These are phyloP conservation scores for Cyphomyrus discorhynchus DNA, from an alignment of 2,113 vertebrate species.

Conservation along the genomic window DNA sequence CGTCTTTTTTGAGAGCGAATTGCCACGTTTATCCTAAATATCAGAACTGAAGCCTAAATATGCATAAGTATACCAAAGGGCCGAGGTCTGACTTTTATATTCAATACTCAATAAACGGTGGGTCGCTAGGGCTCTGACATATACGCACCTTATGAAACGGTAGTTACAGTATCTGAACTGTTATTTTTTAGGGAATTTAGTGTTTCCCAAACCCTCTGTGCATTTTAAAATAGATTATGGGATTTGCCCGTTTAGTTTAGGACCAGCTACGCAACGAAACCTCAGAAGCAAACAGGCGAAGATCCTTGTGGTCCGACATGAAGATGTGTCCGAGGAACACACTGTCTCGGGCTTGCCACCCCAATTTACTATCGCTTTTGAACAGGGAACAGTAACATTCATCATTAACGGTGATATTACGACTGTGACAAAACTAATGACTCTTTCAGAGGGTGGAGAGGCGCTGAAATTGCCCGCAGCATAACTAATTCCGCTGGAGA, in stretches of 20 bases:
- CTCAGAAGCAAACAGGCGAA: neutral
- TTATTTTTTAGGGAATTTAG: neutral
- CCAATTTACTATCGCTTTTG: constrained; percentile 10
- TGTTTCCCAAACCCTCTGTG: neutral
- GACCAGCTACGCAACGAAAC: neutral
- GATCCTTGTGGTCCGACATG: neutral
- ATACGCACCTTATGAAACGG: neutral
- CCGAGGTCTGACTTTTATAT: neutral
- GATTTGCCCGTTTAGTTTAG: neutral
- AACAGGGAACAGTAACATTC: constrained; percentile 31
- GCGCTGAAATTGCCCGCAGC: constrained; percentile 33
- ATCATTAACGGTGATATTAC: constrained; percentile 43
- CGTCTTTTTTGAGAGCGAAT: neutral
- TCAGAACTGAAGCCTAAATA: neutral
- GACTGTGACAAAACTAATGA: constrained; percentile 47
- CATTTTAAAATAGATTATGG: neutral
- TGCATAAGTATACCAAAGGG: neutral
- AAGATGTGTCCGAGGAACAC: neutral
- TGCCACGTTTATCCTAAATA: neutral
- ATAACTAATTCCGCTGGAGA: constrained; percentile 36
- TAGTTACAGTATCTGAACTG: too few relatives aligned
- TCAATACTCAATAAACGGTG: neutral
- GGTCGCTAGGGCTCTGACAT: neutral
- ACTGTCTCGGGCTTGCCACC: neutral
- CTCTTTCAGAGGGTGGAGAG: constrained; percentile 35